Conservation (phyloP, 2,113 vertebrate species). For the Aptenodytes patagonicus region DNA sequence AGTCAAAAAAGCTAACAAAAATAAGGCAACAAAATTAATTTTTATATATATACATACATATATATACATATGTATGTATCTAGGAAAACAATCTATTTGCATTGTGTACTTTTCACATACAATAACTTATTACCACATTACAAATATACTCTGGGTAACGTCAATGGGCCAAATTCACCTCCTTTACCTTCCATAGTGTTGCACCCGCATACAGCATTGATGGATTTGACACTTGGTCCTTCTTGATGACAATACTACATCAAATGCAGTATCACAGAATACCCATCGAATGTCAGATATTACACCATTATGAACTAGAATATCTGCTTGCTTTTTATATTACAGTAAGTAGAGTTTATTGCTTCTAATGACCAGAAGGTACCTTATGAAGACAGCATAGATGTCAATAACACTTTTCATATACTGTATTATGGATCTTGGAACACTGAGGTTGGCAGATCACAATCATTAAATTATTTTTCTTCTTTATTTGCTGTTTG, state of each 20-base stretch:
- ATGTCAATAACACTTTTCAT: slow-evolving; percentile 43
- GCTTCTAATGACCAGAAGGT: slow-evolving; percentile 71
- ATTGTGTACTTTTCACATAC: slow-evolving; percentile 16
- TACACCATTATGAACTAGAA: slow-evolving; percentile 21
- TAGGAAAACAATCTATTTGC: not conserved
- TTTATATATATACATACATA: not conserved
- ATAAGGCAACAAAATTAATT: slow-evolving; percentile 30
- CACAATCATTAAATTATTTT: not conserved
- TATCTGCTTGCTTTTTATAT: slow-evolving; percentile 38
- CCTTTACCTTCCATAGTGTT: not conserved
- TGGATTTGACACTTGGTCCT: slow-evolving; percentile 6
- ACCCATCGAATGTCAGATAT: slow-evolving; percentile 3
- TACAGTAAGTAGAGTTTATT: slow-evolving; percentile 73
- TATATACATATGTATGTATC: not conserved
- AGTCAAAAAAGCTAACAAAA: not conserved
- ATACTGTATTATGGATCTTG: slow-evolving; percentile 27
- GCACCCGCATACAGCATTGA: slow-evolving; percentile 50
- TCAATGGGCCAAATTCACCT: slow-evolving; percentile 32
- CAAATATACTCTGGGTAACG: slow-evolving; percentile 47
- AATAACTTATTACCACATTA: slow-evolving; percentile 32
- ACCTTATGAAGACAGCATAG: slow-evolving; percentile 48
- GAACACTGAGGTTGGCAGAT: slow-evolving; percentile 23
- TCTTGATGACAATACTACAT: not conserved
- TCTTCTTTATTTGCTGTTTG: slow-evolving; percentile 29
- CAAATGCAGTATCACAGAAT: slow-evolving; percentile 16